Evolutionary conservation across 2,113 vertebrate genomes (phyloP), one percentile per base, ranked within the genome.

Genomic region (Paramisgurnus dabryanus): DNA sequence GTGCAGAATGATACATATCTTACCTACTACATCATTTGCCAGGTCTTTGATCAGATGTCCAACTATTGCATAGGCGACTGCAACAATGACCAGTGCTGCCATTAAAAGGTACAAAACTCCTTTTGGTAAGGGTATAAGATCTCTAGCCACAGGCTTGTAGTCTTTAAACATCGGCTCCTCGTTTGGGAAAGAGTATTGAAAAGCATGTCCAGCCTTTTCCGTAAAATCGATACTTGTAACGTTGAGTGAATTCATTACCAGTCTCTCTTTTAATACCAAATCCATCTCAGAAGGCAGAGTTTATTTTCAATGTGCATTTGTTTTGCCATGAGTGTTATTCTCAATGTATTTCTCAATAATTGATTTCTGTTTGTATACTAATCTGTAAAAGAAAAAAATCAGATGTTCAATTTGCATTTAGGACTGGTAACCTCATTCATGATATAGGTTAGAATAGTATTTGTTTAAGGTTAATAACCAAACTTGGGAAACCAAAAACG

Each of bases 31-130:
- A 82, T 95, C 94, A 5, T 93, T 92, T 22, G 92, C 92, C 78
- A 95, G 89, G 43, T 95, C 95, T 86, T 94, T 95, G 83, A 95
- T 94, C 63, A 95, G 91, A 86, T 95, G 95, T 66, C 95, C 95
- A 2, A 95, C 90, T 17, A 95, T 95, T 11, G 93, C 94, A 65
- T 95, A 95, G 9, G 93, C 94, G 3, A 95, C 92, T 22, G 90
- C 93, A 0, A 94, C 93, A 11, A 95, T 90, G 0, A 94, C 93
- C 85, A 93, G 55, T 0, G 84, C 93, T 0, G 94, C 95, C 91
- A 95, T 93, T 79, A 95, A 87, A 74, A 95, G 86, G 57, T 95
- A 95, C 11, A 95, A 43, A 15, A 93, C 92, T 0, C 88, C 89
- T 80, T 92, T 93, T 0, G 95, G 94, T 15, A 95, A 57, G 0